These are phyloP conservation scores for Peromyscus attwateri DNA, from an alignment of 2,797 vertebrate species.

Conservation along the genomic window DNA sequence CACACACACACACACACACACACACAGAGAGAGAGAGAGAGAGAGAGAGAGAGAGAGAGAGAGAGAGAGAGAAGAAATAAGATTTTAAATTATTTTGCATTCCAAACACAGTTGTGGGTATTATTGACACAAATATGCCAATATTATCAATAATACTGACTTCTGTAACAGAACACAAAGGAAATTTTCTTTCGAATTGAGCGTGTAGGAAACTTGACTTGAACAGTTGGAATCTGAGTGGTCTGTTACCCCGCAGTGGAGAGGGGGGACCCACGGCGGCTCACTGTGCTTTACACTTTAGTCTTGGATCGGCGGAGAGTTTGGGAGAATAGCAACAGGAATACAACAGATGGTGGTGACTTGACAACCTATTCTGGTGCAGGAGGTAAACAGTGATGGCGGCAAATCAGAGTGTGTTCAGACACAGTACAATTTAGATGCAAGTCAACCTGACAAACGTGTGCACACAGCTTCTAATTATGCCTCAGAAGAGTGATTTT, in stretches of 20 bases:
- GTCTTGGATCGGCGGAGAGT: conserved; percentile 37
- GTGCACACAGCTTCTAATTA: conserved; percentile 8
- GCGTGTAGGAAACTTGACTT: neutral
- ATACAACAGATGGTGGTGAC: conserved; percentile 33
- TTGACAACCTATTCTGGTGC: neutral
- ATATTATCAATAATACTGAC: neutral
- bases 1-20: neutral
- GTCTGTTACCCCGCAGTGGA: neutral
- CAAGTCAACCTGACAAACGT: conserved; percentile 44
- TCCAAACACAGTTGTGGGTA: neutral
- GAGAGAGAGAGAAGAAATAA: neutral
- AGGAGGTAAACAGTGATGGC: neutral
- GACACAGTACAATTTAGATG: conserved; percentile 51
- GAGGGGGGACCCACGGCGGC: neutral
- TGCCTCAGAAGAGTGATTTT: conserved; percentile 44
- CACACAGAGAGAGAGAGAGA: too few relatives aligned
- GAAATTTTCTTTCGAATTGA: neutral
- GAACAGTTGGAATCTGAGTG: neutral
- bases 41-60: too few relatives aligned
- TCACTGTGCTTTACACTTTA: neutral
- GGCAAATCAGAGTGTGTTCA: neutral
- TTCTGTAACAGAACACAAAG: conserved; percentile 32
- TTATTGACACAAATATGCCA: conserved; percentile 34
- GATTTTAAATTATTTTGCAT: conserved; percentile 48
- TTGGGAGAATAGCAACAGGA: conserved; percentile 37